Conservation (phyloP, 2,888 invertebrate genomes). For the Drosophila infuscata region DNA sequence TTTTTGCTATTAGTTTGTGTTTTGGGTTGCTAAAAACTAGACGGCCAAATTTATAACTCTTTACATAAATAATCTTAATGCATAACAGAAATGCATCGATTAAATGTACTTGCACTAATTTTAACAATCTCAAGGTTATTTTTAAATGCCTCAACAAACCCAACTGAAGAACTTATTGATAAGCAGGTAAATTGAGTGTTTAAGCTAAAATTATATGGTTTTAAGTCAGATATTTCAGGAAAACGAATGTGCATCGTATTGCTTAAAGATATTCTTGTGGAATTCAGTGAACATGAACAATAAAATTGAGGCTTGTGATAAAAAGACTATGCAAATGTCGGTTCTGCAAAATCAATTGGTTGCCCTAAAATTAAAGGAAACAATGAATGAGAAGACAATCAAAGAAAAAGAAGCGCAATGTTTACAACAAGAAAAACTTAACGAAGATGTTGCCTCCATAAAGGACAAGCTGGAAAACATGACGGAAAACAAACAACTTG, state of each 20-base stretch:
- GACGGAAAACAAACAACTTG: constrained; percentile 8
- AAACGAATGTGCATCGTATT: constrained; percentile 27
- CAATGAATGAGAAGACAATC: constrained; percentile 23
- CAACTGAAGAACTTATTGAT: background rate
- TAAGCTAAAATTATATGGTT: background rate
- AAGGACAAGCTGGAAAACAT: constrained; percentile 21
- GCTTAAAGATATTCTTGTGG: constrained; percentile 32
- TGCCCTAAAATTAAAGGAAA: constrained; percentile 35
- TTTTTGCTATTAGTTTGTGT: constrained; percentile 11
- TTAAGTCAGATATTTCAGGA: background rate
- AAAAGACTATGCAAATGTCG: constrained; percentile 32
- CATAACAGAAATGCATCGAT: constrained; percentile 9
- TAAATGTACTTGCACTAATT: background rate
- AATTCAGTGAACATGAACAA: constrained; percentile 19
- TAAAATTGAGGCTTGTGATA: constrained; percentile 39
- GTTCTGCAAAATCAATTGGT: constrained; percentile 42
- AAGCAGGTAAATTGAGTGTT: constrained; percentile 1
- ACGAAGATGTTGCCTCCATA: constrained; percentile 22
- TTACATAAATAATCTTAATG: background rate
- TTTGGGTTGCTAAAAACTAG: constrained; percentile 2
- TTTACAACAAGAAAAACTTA: constrained; percentile 17
- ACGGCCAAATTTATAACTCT: background rate
- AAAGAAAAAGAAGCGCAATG: constrained; percentile 12
- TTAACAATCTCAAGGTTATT: background rate
- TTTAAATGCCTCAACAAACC: background rate